Percentiles rank a stretch among this genome's conserved stretches.
These are phyloP conservation scores for Dasyprocta punctata DNA, from an alignment of 2,113 vertebrate genomes.

Conservation along the genomic window DNA sequence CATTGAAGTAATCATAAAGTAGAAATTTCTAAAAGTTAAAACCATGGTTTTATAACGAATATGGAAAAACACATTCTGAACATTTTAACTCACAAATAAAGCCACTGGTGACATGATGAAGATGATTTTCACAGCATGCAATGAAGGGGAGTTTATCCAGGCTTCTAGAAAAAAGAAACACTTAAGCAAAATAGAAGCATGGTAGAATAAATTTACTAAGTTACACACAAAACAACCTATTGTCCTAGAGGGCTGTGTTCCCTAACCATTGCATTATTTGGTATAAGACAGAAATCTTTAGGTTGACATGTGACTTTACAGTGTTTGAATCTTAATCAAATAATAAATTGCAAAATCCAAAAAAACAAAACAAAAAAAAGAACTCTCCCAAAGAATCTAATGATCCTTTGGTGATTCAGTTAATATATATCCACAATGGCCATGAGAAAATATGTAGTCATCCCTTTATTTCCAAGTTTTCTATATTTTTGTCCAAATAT, in stretches of 20 bases:
- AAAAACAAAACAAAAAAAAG: not conserved
- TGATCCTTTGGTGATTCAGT: not conserved
- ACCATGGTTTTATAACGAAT: not conserved
- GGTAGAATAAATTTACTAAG: no score
- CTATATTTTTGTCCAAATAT: not conserved
- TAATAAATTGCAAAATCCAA: slow-evolving; percentile 5
- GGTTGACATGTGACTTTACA: not conserved
- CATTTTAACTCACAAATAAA: not conserved
- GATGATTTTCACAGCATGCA: not conserved
- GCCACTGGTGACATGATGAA: not conserved
- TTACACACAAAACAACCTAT: not conserved
- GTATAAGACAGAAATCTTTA: not conserved
- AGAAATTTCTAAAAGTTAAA: not conserved
- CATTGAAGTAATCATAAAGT: not conserved
- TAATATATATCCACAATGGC: not conserved
- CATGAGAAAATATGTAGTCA: not conserved
- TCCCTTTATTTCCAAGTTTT: not conserved
- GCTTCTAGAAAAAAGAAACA: not conserved
- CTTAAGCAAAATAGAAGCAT: slow-evolving; percentile 20
- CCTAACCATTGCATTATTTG: not conserved
- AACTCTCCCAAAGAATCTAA: not conserved
- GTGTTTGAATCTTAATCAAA: not conserved
- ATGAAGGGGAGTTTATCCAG: not conserved
- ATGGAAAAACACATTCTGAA: not conserved
- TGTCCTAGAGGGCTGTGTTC: not conserved